A percentile compares a stretch with the other conserved stretches of the same genome.
These are phyloP conservation scores for Sebastes itinus DNA, from an alignment of 2,797 vertebrate species.

Conservation along the genomic window DNA sequence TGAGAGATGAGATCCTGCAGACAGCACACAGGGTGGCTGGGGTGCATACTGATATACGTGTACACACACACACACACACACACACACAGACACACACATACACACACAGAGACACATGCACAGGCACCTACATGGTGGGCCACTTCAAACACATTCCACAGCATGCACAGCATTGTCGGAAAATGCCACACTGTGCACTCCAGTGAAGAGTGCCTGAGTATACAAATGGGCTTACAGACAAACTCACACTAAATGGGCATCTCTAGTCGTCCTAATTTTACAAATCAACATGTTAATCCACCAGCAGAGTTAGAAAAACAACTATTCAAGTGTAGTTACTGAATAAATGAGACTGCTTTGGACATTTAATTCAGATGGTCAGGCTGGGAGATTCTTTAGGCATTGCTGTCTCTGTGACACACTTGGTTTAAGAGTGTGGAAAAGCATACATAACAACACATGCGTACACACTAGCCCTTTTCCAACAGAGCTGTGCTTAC, in stretches of 20 bases:
- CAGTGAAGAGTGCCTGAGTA: slow-evolving; percentile 63
- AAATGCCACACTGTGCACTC: slow-evolving; percentile 80
- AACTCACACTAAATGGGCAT: slow-evolving; percentile 24
- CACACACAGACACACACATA: slow-evolving; percentile 60
- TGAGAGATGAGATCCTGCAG: slow-evolving; percentile 64
- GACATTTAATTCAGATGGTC: not conserved
- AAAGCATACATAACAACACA: slow-evolving; percentile 35
- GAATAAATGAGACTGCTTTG: not conserved
- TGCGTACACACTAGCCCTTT: slow-evolving; percentile 22
- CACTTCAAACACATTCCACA: slow-evolving; percentile 87
- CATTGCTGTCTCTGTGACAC: not conserved
- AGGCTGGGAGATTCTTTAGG: not conserved
- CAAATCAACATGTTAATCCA: not conserved
- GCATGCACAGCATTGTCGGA: slow-evolving; percentile 77
- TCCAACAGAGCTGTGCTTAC: slow-evolving; percentile 64
- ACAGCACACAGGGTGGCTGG: slow-evolving; percentile 46
- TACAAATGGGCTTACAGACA: slow-evolving; percentile 53
- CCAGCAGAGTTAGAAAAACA: not conserved
- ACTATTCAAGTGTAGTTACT: not conserved
- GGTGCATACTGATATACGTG: slow-evolving; percentile 7
- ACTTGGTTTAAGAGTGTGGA: slow-evolving; percentile 4
- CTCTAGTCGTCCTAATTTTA: not conserved
- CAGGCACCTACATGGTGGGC: slow-evolving; percentile 75
- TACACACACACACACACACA: not conserved
- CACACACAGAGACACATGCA: slow-evolving; percentile 18